These are phyloP conservation scores for Carduelis carduelis DNA, from an alignment of 2,797 vertebrate species.

Conservation along the genomic window DNA sequence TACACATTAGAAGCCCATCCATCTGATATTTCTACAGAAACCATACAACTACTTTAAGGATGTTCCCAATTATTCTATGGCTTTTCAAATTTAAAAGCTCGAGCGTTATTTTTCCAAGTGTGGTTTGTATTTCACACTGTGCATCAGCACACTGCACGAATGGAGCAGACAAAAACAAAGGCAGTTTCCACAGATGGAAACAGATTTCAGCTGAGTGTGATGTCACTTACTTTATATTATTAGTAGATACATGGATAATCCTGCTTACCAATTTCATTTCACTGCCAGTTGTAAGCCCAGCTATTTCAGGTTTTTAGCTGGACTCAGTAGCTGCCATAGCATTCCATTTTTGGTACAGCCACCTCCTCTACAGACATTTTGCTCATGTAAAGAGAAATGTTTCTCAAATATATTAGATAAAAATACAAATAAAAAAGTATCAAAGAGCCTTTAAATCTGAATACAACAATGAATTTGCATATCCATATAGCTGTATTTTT, in stretches of 20 bases:
- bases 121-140: background rate
- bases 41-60: background rate
- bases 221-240: slow-evolving; percentile 46
- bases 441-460: background rate
- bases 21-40: background rate
- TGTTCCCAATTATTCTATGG: background rate
- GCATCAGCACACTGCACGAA: background rate
- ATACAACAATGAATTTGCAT: background rate
- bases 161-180: slow-evolving; percentile 20
- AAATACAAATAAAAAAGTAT: background rate
- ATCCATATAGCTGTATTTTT: background rate
- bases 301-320: slow-evolving; percentile 48
- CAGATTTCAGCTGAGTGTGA: slow-evolving; percentile 47
- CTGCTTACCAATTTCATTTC: slow-evolving; percentile 38
- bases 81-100: background rate
- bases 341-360: background rate
- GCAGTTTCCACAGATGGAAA: slow-evolving; percentile 47
- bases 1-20: background rate
- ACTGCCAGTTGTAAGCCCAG: background rate
- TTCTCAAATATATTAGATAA: background rate
- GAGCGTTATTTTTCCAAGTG: background rate
- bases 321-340: slow-evolving; percentile 19
- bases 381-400: background rate
- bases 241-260: slow-evolving; percentile 46
- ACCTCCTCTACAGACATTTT: background rate